Percentiles rank a stretch among this genome's conserved stretches.
Evolutionary conservation across 2,113 vertebrate genomes (phyloP).

Genomic region (Paracyprichromis sp.): DNA sequence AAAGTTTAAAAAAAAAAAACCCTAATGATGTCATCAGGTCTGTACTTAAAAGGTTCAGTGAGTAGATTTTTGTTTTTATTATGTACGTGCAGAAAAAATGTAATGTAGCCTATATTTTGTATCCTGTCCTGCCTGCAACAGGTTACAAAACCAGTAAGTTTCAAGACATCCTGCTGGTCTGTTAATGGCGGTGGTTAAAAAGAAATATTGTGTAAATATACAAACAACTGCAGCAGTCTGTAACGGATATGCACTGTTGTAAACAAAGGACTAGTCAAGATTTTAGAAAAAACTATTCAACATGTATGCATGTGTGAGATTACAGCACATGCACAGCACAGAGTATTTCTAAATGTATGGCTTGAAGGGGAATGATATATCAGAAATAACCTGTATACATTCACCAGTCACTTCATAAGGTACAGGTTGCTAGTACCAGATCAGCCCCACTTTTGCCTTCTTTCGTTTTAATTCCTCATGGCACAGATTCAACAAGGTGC

Average conservation of each 20-base stretch:
- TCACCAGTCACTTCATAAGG: background rate
- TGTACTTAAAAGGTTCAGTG: background rate
- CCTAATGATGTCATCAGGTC: background rate
- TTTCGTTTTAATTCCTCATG: background rate
- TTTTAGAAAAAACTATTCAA: fast-evolving
- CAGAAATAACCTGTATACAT: background rate
- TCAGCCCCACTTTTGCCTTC: background rate
- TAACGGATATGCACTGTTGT: background rate
- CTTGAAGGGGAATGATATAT: background rate
- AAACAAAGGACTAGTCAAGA: background rate
- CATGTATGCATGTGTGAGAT: background rate
- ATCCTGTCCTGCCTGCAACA: background rate
- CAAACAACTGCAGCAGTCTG: background rate
- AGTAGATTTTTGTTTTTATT: background rate
- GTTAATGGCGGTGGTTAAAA: background rate
- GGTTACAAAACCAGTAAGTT: background rate
- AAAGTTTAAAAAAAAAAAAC: background rate
- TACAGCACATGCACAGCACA: background rate
- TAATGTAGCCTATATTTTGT: background rate
- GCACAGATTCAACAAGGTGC: background rate
- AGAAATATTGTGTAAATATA: background rate
- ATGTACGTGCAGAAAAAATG: background rate
- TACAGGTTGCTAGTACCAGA: background rate
- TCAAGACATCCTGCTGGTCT: background rate
- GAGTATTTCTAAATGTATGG: background rate